Evolutionary conservation across 2,797 vertebrate genomes (phyloP), one percentile per base, ranked within the genome.

Genomic region (Gymnoscopelus microlampas): DNA sequence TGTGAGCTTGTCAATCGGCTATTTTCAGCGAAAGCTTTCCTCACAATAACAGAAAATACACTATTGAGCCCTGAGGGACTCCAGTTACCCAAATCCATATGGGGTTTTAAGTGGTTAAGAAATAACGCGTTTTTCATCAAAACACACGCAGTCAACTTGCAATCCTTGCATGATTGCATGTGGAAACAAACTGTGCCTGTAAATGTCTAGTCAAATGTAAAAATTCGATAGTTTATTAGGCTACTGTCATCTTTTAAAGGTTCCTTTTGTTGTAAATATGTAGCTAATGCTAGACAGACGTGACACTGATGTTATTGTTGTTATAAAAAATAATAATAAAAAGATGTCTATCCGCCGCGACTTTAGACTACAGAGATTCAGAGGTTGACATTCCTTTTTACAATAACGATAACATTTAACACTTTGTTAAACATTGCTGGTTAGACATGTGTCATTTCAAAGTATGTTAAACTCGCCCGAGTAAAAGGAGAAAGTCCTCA

Each of bases 131-230:
- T 50, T 61, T 61, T 12, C 11, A 26, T 15, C 12, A 24, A 44
- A 64, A 64, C 51, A 54, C 10, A 53, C 39, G 26, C 26, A 35
- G 63, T 23, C 50, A 54, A 35, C 39, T 39, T 24, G 24, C 8
- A 8, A 51, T 63, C 26, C 5, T 23, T 62, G 53, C 61, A 65
- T 8, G n/a, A 13, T 32, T 57, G 14, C 39, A 54, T 49, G 57
- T 59, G 60, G 69, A 71, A 78, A 66, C 68, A 73, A 5, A 65
- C 51, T 66, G 77, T 77, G 76, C 81, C 81, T 66, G 75, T 53
- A 13, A 78, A 63, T 48, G 51, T 65, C 32, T 55, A 32, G 14
- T 44, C 59, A 74, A 79, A 70, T 77, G 73, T 59, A 55, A 68
- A 60, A 48, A 66, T 74, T 78, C 60, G 59, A 63, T 56, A 39